Conservation (phyloP, 2,113 vertebrate species). For the Delphinapterus leucas region DNA sequence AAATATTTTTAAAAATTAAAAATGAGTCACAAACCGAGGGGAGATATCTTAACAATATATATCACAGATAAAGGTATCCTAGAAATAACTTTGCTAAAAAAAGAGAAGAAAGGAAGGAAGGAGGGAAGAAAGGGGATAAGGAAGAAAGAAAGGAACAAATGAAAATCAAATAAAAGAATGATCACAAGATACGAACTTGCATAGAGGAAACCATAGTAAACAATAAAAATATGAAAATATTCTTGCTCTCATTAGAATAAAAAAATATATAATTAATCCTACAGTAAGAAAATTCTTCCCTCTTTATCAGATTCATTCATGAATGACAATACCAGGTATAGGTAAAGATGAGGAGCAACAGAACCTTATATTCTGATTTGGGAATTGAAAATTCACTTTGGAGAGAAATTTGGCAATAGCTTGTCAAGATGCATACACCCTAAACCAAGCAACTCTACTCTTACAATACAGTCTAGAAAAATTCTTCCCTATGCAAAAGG, state of each 20-base stretch:
- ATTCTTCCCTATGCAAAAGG: not conserved
- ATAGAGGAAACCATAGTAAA: not conserved
- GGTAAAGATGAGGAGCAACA: not conserved
- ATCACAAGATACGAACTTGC: not conserved
- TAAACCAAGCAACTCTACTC: not conserved
- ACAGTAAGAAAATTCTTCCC: not conserved
- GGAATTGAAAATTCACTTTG: not conserved
- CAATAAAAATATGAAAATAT: slow-evolving; percentile 2
- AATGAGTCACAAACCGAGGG: not conserved
- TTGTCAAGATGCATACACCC: not conserved
- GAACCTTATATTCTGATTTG: not conserved
- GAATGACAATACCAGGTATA: not conserved
- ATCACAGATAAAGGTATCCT: not conserved
- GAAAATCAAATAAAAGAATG: not conserved
- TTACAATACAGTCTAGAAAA: not conserved
- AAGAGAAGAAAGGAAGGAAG: not conserved
- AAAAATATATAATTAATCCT: not conserved
- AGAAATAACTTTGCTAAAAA: not conserved
- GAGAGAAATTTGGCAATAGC: not conserved
- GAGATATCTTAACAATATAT: not conserved
- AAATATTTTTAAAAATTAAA: not conserved
- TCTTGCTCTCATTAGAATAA: not conserved
- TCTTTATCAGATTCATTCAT: not conserved
- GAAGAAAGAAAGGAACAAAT: not conserved
- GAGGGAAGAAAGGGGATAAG: too few relatives aligned